Base-by-base conservation (phyloP, 2,797 vertebrate genomes). In the Chanos chanos region DNA sequence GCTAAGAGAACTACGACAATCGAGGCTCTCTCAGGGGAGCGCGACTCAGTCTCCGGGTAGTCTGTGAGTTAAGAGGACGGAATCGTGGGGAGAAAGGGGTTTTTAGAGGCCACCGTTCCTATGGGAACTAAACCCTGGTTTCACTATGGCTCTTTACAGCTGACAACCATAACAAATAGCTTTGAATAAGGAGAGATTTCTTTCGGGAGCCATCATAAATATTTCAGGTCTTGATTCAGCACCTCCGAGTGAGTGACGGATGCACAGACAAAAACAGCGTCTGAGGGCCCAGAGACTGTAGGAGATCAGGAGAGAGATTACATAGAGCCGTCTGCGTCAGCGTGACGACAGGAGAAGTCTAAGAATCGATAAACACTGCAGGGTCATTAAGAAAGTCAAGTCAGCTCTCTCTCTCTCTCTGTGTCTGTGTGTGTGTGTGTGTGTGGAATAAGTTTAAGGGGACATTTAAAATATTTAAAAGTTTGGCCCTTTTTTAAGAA, bases 91-190 rank as follows among this genome's bases (percentile, higher is more conserved):
- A 47, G 41, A 48, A 56, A 69, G 34, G 34, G 10, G 53, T 41
- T 65, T 62, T 7, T 48, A 73, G 25, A 25, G 65, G 44, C 50
- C 41, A 62, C 68, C 21, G 65, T 81, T 75, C 69, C 71, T 69
- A 64, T 71, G 74, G 77, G 59, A 76, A 74, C 49, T 22, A 2
- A 56, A 57, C 45, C 52, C 58, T 44, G 41, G 54, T 65, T 64
- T 50, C 61, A 44, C 27, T 43, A n/a, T 27, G 22, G 50, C 36
- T 37, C 61, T 66, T 68, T 31, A 68, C 36, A 60, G 66, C 56
- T 73, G 69, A 67, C 68, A 69, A 65, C 40, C 69, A 39, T 76
- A 77, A 77, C 72, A 76, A 68, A 76, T 27, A 43, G 43, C 61
- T 73, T 41, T 53, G 47, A 65, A 66, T 49, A 64, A 70, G 48